Evolutionary conservation across 1,140 invertebrate genomes (phyloP), one percentile per base, ranked within the genome.

Genomic region (Anoplolepis gracilipes): DNA sequence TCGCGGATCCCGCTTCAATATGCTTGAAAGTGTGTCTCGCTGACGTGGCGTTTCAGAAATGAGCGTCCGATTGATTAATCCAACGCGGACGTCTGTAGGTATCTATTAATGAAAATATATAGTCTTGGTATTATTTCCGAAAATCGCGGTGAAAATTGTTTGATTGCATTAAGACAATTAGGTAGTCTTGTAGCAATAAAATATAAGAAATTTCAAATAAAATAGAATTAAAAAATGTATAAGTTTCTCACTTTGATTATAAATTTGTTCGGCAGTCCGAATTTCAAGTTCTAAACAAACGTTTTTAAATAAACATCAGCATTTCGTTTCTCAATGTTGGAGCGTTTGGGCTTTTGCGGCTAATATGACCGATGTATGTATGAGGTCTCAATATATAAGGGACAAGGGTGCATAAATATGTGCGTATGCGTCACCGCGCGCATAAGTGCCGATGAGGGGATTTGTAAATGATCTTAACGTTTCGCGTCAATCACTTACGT

Each of bases 381-480:
- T 92, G 90, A 92, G 91, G 86, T 62, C 77, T 67, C 84, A 84
- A 33, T 90, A 86, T 85, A 87, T 78, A 62, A 86, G 67, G 75
- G 78, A 46, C 57, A 86, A 89, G 93, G 93, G 93, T 93, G 92
- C 92, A 93, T 93, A 93, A 93, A 93, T 93, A 93, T 93, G 76
- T 92, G 88, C 87, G 92, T 93, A 93, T 94, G 94, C 93, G 93
- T 94, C 93, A 94, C 92, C 93, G 92, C 87, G 67, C 88, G 86
- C 90, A 90, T 91, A 90, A 93, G 90, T 91, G 87, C 84, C 88
- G 92, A 87, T 88, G 87, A 87, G 88, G 90, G 90, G 91, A 93
- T 93, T 91, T 93, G 92, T 93, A 93, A 93, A 93, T 93, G 93
- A 94, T 94, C 92, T 92, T 92, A 91, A 90, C 92, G 90, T 91